phyloP scores from a whole-genome alignment of 1,140 invertebrate genomes.

The Aphaenogaster ashmeadi region DNA sequence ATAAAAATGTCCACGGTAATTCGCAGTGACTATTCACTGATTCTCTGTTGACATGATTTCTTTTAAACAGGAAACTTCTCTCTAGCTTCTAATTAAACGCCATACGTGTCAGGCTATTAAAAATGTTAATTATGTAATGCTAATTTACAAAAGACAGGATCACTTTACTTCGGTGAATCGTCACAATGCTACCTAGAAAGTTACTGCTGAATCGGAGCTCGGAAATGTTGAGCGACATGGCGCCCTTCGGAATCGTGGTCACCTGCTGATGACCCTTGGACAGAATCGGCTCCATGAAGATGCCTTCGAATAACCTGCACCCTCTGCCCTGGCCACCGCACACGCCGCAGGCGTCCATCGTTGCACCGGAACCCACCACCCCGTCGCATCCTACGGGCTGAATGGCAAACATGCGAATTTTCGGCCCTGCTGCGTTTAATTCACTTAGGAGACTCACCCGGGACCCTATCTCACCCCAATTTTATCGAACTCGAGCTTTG shows the following conservation, averaged over 20 bases:
- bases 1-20: neutral
- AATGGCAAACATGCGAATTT: conserved; percentile 52
- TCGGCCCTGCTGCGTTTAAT: conserved; percentile 2
- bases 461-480: neutral
- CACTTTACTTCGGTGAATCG: conserved; percentile 46
- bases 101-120: neutral
- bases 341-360: conserved; percentile 90
- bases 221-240: conserved; percentile 96
- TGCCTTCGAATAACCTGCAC: conserved; percentile 89
- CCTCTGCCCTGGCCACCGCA: conserved; percentile 87
- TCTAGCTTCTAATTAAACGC: neutral
- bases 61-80: neutral
- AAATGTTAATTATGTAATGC: neutral
- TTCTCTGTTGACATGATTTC: neutral
- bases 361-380: conserved; percentile 89
- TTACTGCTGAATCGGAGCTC: conserved; percentile 95
- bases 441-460: neutral
- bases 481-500: neutral
- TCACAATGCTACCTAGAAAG: conserved; percentile 91
- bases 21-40: neutral
- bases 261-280: conserved; percentile 95
- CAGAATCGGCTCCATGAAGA: conserved; percentile 93
- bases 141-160: neutral
- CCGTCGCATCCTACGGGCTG: conserved; percentile 91
- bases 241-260: conserved; percentile 94